Evolutionary conservation across 2,113 vertebrate genomes (phyloP), one percentile per base, ranked within the genome.

Genomic region (Desmodus rotundus): DNA sequence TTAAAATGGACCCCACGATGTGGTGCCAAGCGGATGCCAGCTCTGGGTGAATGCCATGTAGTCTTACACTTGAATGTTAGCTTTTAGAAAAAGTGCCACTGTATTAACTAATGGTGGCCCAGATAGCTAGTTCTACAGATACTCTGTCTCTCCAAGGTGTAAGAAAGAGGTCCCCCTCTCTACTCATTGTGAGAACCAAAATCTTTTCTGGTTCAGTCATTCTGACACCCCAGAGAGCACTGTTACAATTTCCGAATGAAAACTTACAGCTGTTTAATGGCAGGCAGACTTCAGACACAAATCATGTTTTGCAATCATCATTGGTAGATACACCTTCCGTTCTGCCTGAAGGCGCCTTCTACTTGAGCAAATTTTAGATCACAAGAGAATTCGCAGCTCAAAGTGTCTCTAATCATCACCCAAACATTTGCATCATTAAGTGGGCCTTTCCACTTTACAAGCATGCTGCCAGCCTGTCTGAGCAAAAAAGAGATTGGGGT

Each of bases 401-500:
- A 92, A 97, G 96, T 63, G 15, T 85, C 94, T 97, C 95, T 98
- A 97, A 98, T 98, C 98, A 97, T 58, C 89, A 52, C 82, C 87
- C 97, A 95, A 97, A 97, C 68, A 47, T 93, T 93, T 94, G 89
- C 92, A 95, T 98, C 98, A 96, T 98, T 98, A 98, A 98, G 93
- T 96, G 95, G 93, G 91, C 93, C 95, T 96, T 86, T 93, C 88
- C 45, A 63, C 96, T 97, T 96, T 78, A 78, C 78, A 92, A 94
- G 89, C 47, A 1, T 95, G 91, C 96, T 96, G 91, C 91, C 90
- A 78, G 86, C 95, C 97, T 47, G 0, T 95, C 97, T 87, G 81
- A 88, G 89, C 95, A 58, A 52, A 81, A 95, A 89, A 70, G 74
- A 65, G 45, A 91, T 65, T 14, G 13, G 12, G 61, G 61, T 2